Conservation (phyloP, 2,797 vertebrate species). For the Myoxocephalus aenaeus region DNA sequence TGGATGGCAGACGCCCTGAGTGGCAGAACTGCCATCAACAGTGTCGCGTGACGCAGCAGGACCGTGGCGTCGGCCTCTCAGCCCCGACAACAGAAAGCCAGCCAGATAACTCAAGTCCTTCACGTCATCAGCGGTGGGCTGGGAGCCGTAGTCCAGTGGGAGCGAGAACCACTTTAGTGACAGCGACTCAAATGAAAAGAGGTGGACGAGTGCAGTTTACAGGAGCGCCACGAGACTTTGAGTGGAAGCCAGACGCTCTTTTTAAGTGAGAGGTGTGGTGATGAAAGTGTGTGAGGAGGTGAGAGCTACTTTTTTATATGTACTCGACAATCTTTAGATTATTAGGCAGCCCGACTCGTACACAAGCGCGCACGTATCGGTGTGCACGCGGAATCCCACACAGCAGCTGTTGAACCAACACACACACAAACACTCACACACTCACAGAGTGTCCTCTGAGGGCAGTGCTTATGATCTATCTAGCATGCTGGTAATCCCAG, state of each 20-base stretch:
- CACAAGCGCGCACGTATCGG: constrained; percentile 40
- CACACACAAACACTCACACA: constrained; percentile 24
- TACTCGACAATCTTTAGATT: constrained; percentile 41
- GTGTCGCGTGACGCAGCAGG: neutral
- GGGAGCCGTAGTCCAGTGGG: neutral
- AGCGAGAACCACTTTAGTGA: neutral
- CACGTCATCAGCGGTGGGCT: neutral
- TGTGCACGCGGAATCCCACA: constrained; percentile 28
- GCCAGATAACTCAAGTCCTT: neutral
- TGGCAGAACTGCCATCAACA: neutral
- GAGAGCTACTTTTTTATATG: constrained; percentile 24
- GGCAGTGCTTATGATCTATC: constrained; percentile 69
- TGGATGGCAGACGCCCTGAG: neutral
- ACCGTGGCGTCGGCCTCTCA: no score
- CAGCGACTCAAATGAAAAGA: neutral
- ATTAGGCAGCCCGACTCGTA: constrained; percentile 37
- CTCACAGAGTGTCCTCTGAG: constrained; percentile 44
- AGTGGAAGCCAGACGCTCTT: neutral
- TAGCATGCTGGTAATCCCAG: constrained; percentile 76
- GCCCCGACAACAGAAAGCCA: neutral
- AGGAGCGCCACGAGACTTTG: neutral
- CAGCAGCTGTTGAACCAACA: constrained; percentile 35
- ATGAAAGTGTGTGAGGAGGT: constrained; percentile 17
- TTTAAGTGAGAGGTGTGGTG: neutral
- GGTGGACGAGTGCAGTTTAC: neutral